Percentiles rank a stretch among this genome's conserved stretches.
These are phyloP conservation scores for Cephus pulcher DNA, from an alignment of 2,888 invertebrate species.

Conservation along the genomic window DNA sequence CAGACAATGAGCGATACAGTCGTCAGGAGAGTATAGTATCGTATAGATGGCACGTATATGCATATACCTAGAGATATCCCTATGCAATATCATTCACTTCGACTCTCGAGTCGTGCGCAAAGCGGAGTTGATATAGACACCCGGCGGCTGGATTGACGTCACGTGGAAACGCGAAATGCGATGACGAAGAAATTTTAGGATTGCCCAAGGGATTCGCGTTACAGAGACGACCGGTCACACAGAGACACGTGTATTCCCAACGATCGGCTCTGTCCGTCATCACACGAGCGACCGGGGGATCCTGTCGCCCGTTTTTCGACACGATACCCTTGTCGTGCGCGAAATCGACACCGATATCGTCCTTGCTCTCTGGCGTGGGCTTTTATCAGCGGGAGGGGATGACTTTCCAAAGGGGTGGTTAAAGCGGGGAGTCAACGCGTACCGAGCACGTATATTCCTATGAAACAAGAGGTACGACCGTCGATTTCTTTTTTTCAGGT, in stretches of 20 bases:
- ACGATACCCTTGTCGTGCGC: constrained; percentile 58
- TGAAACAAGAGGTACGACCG: background rate
- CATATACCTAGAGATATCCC: background rate
- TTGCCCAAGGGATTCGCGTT: background rate
- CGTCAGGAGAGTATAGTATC: background rate
- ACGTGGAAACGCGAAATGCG: background rate
- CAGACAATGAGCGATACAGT: background rate
- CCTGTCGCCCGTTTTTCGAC: constrained; percentile 46
- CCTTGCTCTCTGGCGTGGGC: background rate
- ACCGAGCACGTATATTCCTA: background rate
- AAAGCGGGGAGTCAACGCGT: constrained; percentile 35
- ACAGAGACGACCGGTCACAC: background rate
- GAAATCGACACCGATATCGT: constrained; percentile 17
- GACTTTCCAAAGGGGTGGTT: constrained; percentile 25
- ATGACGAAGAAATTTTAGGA: background rate
- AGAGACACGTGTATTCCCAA: background rate
- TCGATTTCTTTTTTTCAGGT: background rate
- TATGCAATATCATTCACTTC: background rate
- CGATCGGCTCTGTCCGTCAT: background rate
- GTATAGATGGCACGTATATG: background rate
- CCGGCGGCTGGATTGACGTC: background rate
- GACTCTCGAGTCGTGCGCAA: background rate
- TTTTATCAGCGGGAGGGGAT: background rate
- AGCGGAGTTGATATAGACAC: background rate
- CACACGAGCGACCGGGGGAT: background rate